Conservation (phyloP, 2,888 invertebrate genomes). For the Brachyptera putata region DNA sequence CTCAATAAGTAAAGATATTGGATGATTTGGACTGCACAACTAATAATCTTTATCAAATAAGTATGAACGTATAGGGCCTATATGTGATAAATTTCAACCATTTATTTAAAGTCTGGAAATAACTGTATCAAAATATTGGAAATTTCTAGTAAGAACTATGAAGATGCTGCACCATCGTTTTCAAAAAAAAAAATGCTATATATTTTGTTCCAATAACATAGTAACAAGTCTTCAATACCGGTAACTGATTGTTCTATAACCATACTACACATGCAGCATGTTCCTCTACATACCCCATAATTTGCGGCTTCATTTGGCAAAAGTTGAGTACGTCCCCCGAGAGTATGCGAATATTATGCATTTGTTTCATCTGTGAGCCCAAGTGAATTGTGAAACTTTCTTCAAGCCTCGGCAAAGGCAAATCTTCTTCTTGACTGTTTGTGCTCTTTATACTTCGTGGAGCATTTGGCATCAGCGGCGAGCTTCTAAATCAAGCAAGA, state of each 20-base stretch:
- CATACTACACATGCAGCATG: too few relatives aligned
- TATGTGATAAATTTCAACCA: too few relatives aligned
- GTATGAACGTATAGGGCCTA: too few relatives aligned
- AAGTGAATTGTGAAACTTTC: constrained; percentile 98
- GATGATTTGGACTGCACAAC: too few relatives aligned
- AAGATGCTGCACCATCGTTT: too few relatives aligned
- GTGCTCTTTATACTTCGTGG: constrained; percentile 40
- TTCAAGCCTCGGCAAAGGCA: constrained; percentile 56
- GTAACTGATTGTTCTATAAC: neutral
- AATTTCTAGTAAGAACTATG: too few relatives aligned
- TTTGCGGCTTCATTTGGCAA: constrained; percentile 45
- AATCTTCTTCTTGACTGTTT: constrained; percentile 39
- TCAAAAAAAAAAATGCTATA: too few relatives aligned
- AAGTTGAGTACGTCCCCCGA: constrained; percentile 81
- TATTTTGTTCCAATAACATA: too few relatives aligned
- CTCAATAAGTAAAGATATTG: too few relatives aligned
- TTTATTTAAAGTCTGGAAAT: too few relatives aligned
- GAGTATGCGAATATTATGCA: constrained; percentile 92
- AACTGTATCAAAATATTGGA: too few relatives aligned
- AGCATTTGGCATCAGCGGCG: constrained; percentile 45
- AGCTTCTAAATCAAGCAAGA: constrained; percentile 41
- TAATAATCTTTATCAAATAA: too few relatives aligned
- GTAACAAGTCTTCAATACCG: neutral
- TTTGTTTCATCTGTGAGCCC: constrained; percentile 96
- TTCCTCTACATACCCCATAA: constrained; percentile 24